Percentiles rank a stretch among this genome's conserved stretches.
These are phyloP conservation scores for Amia ocellicauda DNA, from an alignment of 2,113 vertebrate species.

Conservation along the genomic window DNA sequence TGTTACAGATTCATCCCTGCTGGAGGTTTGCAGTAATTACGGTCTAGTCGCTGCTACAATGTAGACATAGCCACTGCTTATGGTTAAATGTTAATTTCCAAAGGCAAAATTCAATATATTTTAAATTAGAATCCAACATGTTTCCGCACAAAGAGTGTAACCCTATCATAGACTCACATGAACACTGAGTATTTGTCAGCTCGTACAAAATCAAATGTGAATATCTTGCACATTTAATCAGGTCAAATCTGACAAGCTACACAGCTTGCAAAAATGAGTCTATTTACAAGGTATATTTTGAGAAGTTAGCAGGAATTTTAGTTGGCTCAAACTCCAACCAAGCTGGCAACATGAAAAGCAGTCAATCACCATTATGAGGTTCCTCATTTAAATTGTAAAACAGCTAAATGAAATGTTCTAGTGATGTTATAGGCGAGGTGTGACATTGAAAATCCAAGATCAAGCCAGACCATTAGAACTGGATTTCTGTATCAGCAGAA, in stretches of 20 bases:
- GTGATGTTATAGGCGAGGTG: neutral
- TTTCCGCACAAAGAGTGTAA: slow-evolving; percentile 36
- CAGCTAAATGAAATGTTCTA: neutral
- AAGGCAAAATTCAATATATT: too few species aligned
- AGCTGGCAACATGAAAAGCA: slow-evolving; percentile 2
- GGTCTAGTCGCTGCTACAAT: too few species aligned
- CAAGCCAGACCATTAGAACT: neutral
- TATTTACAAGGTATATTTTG: slow-evolving; percentile 1
- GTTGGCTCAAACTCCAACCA: neutral
- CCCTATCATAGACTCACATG: slow-evolving; percentile 40
- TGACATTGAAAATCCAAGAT: neutral
- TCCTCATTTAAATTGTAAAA: neutral
- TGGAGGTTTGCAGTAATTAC: too few species aligned
- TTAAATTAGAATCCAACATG: slow-evolving; percentile 20
- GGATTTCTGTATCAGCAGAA: neutral
- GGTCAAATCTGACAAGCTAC: slow-evolving; percentile 35
- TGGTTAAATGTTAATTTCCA: too few species aligned
- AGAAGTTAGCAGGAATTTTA: neutral
- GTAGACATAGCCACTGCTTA: too few species aligned
- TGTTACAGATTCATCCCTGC: too few species aligned
- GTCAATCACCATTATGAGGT: slow-evolving; percentile 2
- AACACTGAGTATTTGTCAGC: slow-evolving; percentile 47
- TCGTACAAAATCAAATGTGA: slow-evolving; percentile 38
- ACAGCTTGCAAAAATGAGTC: slow-evolving; percentile 13
- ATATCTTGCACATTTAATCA: slow-evolving; percentile 43